phyloP scores from a whole-genome alignment of 2,888 invertebrate species.

The Ferdinandea cuprea region DNA sequence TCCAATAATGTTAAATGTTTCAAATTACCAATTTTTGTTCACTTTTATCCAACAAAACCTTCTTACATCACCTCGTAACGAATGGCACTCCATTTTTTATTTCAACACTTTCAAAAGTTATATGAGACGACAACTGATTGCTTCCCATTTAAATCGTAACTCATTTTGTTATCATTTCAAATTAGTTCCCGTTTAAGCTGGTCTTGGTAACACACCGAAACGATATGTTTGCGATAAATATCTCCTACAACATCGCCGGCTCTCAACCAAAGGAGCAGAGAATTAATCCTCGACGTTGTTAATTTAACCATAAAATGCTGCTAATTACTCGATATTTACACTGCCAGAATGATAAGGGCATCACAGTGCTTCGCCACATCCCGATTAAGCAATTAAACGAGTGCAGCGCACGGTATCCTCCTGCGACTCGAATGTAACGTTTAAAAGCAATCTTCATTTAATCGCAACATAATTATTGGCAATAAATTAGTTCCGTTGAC shows the following conservation, averaged over 20 bases:
- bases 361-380: slow-evolving; percentile 43
- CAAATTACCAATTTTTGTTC: no score
- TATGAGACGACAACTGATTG: slow-evolving; percentile 34
- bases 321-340: slow-evolving; percentile 74
- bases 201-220: slow-evolving; percentile 48
- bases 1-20: no score
- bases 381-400: slow-evolving; percentile 72
- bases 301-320: slow-evolving; percentile 65
- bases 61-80: neutral
- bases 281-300: slow-evolving; percentile 62
- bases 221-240: slow-evolving; percentile 46
- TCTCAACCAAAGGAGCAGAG: slow-evolving; percentile 1
- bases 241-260: slow-evolving; percentile 1
- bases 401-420: slow-evolving; percentile 52
- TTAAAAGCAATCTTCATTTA: slow-evolving; percentile 67
- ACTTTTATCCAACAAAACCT: neutral
- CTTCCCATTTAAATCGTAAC: slow-evolving; percentile 45
- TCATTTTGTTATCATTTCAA: slow-evolving; percentile 53
- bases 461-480: slow-evolving; percentile 68
- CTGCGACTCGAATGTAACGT: slow-evolving; percentile 7
- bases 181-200: slow-evolving; percentile 60
- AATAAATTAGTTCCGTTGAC: slow-evolving; percentile 56
- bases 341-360: slow-evolving; percentile 68
- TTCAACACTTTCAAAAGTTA: neutral
- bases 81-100: neutral